Evolutionary conservation across 2,888 invertebrate species (phyloP), one percentile per base, ranked within the genome.

Genomic region (Ormia ochracea): DNA sequence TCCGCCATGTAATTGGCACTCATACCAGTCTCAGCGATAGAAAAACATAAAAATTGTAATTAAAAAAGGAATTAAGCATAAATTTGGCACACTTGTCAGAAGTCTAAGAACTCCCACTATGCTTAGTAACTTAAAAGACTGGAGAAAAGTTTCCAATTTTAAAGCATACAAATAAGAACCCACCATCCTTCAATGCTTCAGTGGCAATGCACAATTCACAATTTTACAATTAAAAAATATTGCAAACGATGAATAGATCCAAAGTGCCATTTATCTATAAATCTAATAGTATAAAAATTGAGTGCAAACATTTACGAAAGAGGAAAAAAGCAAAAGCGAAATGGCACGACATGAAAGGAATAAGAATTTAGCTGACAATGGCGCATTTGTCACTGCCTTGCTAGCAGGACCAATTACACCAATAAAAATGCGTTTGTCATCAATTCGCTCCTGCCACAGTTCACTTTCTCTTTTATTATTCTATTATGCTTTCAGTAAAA

Each of bases 331-430:
- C 28, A 48, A 17, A 50, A 28, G 5, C 38, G 1, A 61, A 38
- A 21, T 4, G 6, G 28, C 26, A 38, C 36, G 26, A 52, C 52
- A 28, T 45, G 21, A 45, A 45, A 1, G 31, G 14, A 31, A 70
- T 52, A 68, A 54, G 43, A 68, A 70, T 72, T 63, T 50, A 63
- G 80, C 80, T 76, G 80, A 80, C 80, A 80, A 76, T 63, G 63
- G 68, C 61, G 9, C 58, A 76, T 68, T 73, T 80, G 63, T 43
- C 45, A 72, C 52, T 41, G 38, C 72, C 72, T 48, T 36, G 45
- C 26, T 59, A 75, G 38, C 48, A 58, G 50, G 26, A 45, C 7
- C 19, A 52, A 59, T 23, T 17, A 1, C 23, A 50, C 14, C 52
- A 52, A 61, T 36, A 26, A 72, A 75, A 63, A 41, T 68, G 14